Base-by-base conservation (phyloP, 2,113 vertebrate genomes). In the Halcyon malimbica region DNA sequence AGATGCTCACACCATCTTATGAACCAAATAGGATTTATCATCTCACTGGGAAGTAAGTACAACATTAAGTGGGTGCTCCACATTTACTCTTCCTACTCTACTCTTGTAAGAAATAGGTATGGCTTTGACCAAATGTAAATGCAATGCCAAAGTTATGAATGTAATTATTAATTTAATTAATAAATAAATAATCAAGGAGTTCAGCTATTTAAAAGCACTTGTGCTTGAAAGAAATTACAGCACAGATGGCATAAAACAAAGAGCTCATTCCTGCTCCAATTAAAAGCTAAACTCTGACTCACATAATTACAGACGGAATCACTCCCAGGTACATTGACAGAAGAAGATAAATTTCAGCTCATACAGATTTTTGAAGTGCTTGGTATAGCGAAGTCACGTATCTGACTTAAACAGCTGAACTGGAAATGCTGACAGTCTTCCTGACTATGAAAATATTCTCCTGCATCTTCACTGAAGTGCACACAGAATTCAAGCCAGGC, bases 221-320 rank as follows among this genome's bases (percentile, higher is more conserved):
- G 48, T 83, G 60, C 83, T 88, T 90, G 60, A 90, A 92, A 93
- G 59, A 94, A 92, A 93, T 88, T 56, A 60, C 35, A 64, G 79
- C 56, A 81, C 88, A 95, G 94, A 96, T 83, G 94, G 94, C 73
- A 68, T 42, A 65, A 96, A 96, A 83, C 88, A 92, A 96, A 93
- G 90, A 88, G 39, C 60, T 83, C 67, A 25, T 29, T 93, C 93
- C 67, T 83, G 83, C 60, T 95, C 76, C 92, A 94, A 75, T 95
- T 93, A 95, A 93, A 92, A 90, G 68, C 75, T 94, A 59, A 94
- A 93, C 90, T 78, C 50, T 80, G 76, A 93, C 82, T 96, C 90
- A 74, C 42, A 23, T 56, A 81, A 95, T 35, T 75, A 79, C 85
- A 92, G 71, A 70, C 1, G 0, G 93, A 96, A 63, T 96, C 79